A percentile compares a stretch with the other conserved stretches of the same genome.
These are phyloP conservation scores for Pelosia muscerda DNA, from an alignment of 2,888 invertebrate species.

Conservation along the genomic window DNA sequence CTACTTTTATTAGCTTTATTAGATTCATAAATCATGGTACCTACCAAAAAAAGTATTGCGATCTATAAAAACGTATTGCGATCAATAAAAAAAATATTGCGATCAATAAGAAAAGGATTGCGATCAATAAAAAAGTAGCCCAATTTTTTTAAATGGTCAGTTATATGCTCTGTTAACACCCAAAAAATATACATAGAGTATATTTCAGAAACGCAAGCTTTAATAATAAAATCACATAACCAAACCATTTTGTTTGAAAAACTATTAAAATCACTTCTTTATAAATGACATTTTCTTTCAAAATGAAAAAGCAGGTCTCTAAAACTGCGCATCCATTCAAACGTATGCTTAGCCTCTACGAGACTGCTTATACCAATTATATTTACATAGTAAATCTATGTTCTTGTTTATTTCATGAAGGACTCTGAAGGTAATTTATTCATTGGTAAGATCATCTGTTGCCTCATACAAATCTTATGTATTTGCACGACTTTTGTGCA, in stretches of 20 bases:
- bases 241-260: not conserved
- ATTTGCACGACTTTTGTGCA: no score
- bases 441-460: not conserved
- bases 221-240: not conserved
- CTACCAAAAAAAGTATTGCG: no score
- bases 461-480: no score
- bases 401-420: conserved; percentile 51
- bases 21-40: no score
- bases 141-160: not conserved
- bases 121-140: no score
- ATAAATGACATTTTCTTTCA: no score
- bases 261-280: no score
- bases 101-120: no score
- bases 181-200: not conserved
- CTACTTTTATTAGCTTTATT: no score
- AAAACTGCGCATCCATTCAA: conserved; percentile 74
- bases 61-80: no score
- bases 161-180: not conserved
- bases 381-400: conserved; percentile 61
- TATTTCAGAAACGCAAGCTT: not conserved
- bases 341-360: conserved; percentile 77
- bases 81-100: no score
- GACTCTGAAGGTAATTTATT: conserved; percentile 37
- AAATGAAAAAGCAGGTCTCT: conserved; percentile 56
- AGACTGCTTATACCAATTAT: conserved; percentile 70